A percentile compares a stretch with the other conserved stretches of the same genome.
Conservation (phyloP, 2,888 invertebrate species). For the Erebia aethiops region DNA sequence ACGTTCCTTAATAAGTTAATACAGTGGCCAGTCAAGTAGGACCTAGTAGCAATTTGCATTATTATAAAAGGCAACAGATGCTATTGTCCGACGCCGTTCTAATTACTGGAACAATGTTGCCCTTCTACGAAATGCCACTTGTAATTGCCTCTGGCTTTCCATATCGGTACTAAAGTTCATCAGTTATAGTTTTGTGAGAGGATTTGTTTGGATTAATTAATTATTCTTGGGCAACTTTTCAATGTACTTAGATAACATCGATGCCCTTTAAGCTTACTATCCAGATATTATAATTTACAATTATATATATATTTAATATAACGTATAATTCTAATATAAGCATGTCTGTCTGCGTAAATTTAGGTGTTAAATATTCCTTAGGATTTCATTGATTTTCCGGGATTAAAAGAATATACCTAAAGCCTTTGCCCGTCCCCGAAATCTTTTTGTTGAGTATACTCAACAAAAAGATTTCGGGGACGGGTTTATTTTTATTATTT, state of each 20-base stretch:
- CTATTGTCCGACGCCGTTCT: conserved; percentile 36
- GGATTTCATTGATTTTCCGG: too few species aligned
- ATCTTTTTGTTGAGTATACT: too few species aligned
- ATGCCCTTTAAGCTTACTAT: not conserved
- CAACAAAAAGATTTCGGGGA: too few species aligned
- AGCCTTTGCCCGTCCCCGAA: too few species aligned
- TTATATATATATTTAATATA: too few species aligned
- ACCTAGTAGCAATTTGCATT: conserved; percentile 24
- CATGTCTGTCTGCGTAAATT: too few species aligned
- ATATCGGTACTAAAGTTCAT: conserved; percentile 41
- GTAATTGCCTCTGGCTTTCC: conserved; percentile 46
- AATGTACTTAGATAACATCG: conserved; percentile 3
- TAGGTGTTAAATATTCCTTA: too few species aligned
- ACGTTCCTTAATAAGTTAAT: not conserved
- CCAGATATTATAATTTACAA: too few species aligned
- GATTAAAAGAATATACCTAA: too few species aligned
- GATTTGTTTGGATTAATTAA: conserved; percentile 26
- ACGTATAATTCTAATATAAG: too few species aligned
- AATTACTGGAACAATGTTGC: conserved; percentile 40
- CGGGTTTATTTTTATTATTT: too few species aligned
- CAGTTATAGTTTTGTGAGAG: conserved; percentile 31
- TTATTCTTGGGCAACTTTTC: conserved; percentile 24
- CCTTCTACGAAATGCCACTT: conserved; percentile 40
- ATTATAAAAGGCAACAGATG: conserved; percentile 27
- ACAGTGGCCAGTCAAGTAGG: not conserved